phyloP scores from a whole-genome alignment of 2,888 invertebrate genomes.

The Thysanoteuthis rhombus region DNA sequence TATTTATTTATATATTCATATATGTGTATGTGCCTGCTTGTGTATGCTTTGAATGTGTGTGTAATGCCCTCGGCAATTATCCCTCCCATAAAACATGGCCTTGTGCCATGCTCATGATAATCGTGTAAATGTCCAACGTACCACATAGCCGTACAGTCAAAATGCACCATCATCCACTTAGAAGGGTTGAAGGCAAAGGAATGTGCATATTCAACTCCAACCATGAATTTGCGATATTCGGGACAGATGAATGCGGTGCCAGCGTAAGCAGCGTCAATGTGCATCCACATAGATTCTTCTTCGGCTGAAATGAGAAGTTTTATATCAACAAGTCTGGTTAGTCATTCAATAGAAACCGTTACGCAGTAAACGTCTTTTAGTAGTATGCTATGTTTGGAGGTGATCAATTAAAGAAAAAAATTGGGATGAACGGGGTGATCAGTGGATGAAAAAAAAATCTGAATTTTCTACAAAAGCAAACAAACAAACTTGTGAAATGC shows the following conservation, averaged over 20 bases:
- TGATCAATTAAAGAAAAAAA: no score
- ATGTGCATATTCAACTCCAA: constrained; percentile 82
- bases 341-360: no score
- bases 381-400: no score
- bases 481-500: no score
- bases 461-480: no score
- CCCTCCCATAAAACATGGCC: not conserved
- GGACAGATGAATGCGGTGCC: constrained; percentile 95
- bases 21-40: not conserved
- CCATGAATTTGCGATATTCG: constrained; percentile 89
- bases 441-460: no score
- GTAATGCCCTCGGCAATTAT: not conserved
- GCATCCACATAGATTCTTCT: constrained; percentile 89
- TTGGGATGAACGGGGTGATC: no score
- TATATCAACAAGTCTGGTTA: not conserved
- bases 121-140: constrained; percentile 65
- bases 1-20: not conserved
- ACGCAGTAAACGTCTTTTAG: no score
- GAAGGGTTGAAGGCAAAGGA: constrained; percentile 98
- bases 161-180: constrained; percentile 99
- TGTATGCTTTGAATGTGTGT: not conserved
- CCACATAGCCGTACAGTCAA: constrained; percentile 99
- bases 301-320: constrained; percentile 57
- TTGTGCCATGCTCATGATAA: not conserved
- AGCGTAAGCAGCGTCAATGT: constrained; percentile 97